Conservation (phyloP, 2,888 invertebrate genomes). For the Drosophila pegasa region DNA sequence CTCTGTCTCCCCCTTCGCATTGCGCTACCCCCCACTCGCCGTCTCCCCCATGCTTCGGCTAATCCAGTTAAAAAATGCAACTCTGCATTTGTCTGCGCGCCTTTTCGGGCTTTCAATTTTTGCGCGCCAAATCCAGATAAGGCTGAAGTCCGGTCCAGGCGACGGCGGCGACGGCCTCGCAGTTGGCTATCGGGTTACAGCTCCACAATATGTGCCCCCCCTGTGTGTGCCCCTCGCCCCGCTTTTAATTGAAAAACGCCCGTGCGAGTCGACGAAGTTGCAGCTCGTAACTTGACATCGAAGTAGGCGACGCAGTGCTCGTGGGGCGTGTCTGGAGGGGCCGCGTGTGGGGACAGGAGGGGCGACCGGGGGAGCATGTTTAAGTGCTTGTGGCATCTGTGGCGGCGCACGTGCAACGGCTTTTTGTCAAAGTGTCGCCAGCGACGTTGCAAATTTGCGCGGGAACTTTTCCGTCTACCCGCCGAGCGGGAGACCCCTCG, state of each 20-base stretch:
- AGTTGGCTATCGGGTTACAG: slow-evolving; percentile 58
- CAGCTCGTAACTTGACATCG: slow-evolving; percentile 70
- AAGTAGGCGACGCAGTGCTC: slow-evolving; percentile 30
- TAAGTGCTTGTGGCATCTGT: slow-evolving; percentile 37
- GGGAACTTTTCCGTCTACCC: slow-evolving; percentile 49
- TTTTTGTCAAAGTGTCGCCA: slow-evolving; percentile 69
- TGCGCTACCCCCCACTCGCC: too few relatives aligned
- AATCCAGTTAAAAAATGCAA: slow-evolving; percentile 60
- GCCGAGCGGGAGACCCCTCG: background rate
- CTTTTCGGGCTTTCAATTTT: slow-evolving; percentile 65
- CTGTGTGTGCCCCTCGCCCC: background rate
- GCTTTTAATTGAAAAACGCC: slow-evolving; percentile 65
- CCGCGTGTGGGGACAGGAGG: background rate
- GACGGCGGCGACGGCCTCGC: slow-evolving; percentile 25
- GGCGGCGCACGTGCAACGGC: slow-evolving; percentile 69
- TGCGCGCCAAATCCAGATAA: slow-evolving; percentile 74
- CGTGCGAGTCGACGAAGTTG: slow-evolving; percentile 44
- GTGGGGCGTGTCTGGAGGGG: background rate
- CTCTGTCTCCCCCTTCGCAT: background rate
- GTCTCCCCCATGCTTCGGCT: background rate
- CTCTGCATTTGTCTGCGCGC: slow-evolving; percentile 74
- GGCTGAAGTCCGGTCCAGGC: slow-evolving; percentile 36
- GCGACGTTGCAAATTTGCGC: slow-evolving; percentile 72
- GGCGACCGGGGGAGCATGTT: background rate
- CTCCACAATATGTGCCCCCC: slow-evolving; percentile 35